phyloP scores from a whole-genome alignment of 2,888 invertebrate genomes.

The Tipula helvola region DNA sequence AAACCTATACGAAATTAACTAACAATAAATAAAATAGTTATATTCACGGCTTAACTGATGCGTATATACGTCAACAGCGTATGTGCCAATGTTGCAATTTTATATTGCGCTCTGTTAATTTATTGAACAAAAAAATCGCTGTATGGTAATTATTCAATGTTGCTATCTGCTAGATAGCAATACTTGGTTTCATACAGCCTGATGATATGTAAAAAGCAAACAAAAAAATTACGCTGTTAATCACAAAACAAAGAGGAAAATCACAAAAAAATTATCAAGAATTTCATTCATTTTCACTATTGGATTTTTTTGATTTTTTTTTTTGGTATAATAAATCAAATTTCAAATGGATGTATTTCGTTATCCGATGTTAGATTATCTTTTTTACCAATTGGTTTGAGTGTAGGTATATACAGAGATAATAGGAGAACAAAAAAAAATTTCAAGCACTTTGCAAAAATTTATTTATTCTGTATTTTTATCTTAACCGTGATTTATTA shows the following conservation, averaged over 20 bases:
- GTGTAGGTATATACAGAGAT: neutral
- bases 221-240: neutral
- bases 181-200: neutral
- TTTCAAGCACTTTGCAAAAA: too few relatives aligned
- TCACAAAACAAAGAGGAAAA: neutral
- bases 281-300: neutral
- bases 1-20: too few relatives aligned
- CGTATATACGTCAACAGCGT: too few relatives aligned
- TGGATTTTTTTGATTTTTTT: neutral
- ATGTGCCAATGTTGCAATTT: too few relatives aligned
- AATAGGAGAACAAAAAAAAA: neutral
- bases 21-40: too few relatives aligned
- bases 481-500: neutral
- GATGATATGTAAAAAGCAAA: neutral
- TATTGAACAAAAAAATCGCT: too few relatives aligned
- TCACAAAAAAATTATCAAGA: neutral
- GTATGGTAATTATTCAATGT: too few relatives aligned
- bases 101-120: too few relatives aligned
- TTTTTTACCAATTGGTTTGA: neutral
- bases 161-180: neutral
- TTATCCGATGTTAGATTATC: neutral
- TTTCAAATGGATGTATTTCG: neutral
- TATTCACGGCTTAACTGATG: too few relatives aligned
- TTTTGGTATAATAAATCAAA: neutral
- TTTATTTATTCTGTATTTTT: too few relatives aligned